Conservation (phyloP, 2,113 vertebrate genomes). For the Sterrhoptilus dennistouni region DNA sequence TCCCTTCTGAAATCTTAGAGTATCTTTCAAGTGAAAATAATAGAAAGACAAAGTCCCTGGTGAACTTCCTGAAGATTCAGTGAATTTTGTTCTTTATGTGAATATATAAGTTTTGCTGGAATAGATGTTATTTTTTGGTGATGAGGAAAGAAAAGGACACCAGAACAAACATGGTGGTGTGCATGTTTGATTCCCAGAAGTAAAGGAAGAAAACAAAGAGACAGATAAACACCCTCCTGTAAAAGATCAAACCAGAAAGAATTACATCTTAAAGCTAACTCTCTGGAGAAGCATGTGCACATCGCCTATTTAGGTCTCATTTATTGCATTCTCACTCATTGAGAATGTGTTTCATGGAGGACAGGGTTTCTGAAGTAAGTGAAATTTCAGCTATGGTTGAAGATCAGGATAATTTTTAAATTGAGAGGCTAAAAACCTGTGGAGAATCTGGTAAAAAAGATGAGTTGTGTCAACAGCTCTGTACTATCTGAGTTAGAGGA, state of each 20-base stretch:
- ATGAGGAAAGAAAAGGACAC: not conserved
- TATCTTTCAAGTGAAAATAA: not conserved
- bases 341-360: not conserved
- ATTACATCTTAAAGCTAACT: not conserved
- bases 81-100: not conserved
- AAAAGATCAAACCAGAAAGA: not conserved
- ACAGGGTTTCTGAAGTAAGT: not conserved
- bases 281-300: not conserved
- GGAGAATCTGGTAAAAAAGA: not conserved
- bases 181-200: not conserved
- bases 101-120: not conserved
- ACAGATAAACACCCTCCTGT: accelerated
- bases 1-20: not conserved
- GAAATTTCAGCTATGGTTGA: not conserved
- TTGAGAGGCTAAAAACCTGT: not conserved
- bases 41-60: not conserved
- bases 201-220: not conserved
- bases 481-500: not conserved
- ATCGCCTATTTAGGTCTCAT: not conserved
- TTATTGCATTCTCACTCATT: accelerated
- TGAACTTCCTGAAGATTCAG: not conserved
- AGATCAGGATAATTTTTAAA: not conserved
- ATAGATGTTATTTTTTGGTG: not conserved
- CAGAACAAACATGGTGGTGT: not conserved
- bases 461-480: not conserved